Base-by-base conservation (phyloP, 1,140 invertebrate species). In the Adoxophyes honmai region DNA sequence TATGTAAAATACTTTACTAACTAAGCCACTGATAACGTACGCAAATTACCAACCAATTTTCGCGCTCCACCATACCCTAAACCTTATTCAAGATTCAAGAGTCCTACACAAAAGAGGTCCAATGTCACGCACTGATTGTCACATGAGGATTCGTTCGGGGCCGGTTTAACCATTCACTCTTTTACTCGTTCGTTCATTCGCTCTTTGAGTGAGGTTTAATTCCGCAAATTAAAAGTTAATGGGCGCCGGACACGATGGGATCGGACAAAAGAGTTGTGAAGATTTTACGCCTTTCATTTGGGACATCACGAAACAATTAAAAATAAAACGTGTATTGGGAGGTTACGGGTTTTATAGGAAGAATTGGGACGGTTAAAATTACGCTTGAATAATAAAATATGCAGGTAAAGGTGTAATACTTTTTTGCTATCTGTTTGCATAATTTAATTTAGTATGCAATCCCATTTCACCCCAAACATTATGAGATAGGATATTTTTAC, bases 161-260 rank as follows among this genome's bases (percentile, higher is more conserved):
- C 15, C 8, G 16, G 16, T 1, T 33, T 48, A 15, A 44, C 39
- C 42, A 48, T 48, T 48, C 42, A 18, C 21, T 48, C 18, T 21
- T 6, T 48, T 18, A 18, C 21, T 48, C 18, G 11, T 6, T 48
- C 42, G 42, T 5, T 11, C 42, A 48, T 48, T 48, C 42, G 16
- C 21, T 48, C 42, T 48, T 33, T 48, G 42, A 48, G 42, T 48
- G 42, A 48, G 42, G 42, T 48, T 48, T 48, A 48, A 48, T 48
- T 48, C 13, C 18, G 42, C 42, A 48, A 48, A 48, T 48, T 48
- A 48, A 48, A 48, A 28, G 42, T 28, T 48, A 48, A 48, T 21
- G 42, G 42, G 42, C n/a, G n/a, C 18, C 7, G 42, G 42, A 48
- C 21, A 28, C 21, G 21, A 2, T 28, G 21, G 6, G 6, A 48